Conservation (phyloP, 2,113 vertebrate genomes). For the Onychorhynchus coronatus region DNA sequence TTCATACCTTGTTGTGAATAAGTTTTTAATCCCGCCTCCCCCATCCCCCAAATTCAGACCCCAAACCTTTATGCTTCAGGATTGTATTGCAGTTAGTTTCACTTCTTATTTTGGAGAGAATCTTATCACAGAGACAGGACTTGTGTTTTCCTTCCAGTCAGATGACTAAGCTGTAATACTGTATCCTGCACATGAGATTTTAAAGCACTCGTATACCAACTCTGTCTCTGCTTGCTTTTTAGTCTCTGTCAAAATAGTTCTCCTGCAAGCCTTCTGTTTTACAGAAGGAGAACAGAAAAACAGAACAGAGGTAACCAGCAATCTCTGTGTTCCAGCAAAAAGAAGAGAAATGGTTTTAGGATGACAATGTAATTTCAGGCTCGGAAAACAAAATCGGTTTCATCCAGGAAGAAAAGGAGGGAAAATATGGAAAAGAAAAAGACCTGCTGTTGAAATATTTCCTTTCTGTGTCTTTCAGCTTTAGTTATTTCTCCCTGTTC, state of each 20-base stretch:
- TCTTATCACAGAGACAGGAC: not conserved
- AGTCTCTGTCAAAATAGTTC: not conserved
- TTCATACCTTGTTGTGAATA: not conserved
- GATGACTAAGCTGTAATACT: not conserved
- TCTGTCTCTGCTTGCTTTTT: not conserved
- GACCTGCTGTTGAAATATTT: not conserved
- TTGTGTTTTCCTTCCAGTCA: not conserved
- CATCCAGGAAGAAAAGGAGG: not conserved
- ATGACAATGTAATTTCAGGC: constrained; percentile 6
- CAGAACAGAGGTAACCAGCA: not conserved
- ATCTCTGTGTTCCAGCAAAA: not conserved
- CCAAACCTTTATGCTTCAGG: not conserved
- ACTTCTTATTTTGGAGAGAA: not conserved
- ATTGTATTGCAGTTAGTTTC: not conserved
- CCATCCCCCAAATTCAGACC: not conserved
- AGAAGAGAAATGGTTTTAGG: not conserved
- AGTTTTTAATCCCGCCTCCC: not conserved
- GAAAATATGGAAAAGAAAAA: not conserved
- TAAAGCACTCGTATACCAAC: not conserved
- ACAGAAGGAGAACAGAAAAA: not conserved
- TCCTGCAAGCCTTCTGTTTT: constrained; percentile 23
- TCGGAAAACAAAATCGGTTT: not conserved
- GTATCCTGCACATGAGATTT: not conserved
- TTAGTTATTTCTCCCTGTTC: not conserved
- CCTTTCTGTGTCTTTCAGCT: not conserved